Conservation (phyloP, 2,888 invertebrate genomes). For the Andrena minutula region DNA sequence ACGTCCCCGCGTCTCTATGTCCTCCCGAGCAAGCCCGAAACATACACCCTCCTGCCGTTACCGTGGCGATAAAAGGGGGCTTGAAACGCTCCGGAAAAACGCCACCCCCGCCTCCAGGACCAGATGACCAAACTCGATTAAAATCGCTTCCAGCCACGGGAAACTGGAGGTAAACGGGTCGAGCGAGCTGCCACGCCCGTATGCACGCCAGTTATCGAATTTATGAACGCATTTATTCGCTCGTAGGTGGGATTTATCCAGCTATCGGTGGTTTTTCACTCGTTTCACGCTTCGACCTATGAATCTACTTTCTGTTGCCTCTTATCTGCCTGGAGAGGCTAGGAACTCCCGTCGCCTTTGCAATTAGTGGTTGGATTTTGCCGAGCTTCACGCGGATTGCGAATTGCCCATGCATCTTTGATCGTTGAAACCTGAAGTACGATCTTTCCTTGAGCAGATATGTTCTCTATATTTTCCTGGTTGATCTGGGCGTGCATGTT, state of each 20-base stretch:
- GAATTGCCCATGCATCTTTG: neutral
- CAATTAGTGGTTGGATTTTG: neutral
- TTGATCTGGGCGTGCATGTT: constrained; percentile 14
- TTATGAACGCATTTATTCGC: constrained; percentile 32
- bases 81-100: neutral
- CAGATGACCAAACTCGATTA: constrained; percentile 31
- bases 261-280: neutral
- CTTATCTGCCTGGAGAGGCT: neutral
- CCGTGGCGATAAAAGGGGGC: constrained; percentile 23
- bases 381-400: too few relatives aligned
- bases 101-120: neutral
- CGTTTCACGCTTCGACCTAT: neutral
- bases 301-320: neutral
- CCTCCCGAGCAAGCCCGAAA: constrained; percentile 15
- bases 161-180: neutral
- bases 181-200: constrained; percentile 16
- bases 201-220: constrained; percentile 23
- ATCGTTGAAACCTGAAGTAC: neutral
- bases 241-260: neutral
- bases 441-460: constrained; percentile 4
- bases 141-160: constrained; percentile 25
- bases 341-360: neutral
- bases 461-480: too few relatives aligned
- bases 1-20: constrained; percentile 9
- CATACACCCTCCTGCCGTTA: neutral